Conservation (phyloP, 2,888 invertebrate genomes). For the Acrobasis consociella region DNA sequence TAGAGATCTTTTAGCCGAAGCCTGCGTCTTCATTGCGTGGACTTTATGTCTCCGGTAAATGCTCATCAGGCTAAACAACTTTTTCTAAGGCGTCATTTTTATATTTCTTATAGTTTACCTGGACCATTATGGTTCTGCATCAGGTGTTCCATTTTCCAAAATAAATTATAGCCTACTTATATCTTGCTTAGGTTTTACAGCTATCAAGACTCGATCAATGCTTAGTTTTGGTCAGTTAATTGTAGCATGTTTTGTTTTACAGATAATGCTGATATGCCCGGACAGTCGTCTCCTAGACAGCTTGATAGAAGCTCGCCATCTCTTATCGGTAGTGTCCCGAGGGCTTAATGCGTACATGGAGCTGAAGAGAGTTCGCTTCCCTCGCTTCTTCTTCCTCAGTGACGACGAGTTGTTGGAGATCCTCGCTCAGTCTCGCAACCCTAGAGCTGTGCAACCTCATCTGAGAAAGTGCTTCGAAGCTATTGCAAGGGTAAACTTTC, state of each 20-base stretch:
- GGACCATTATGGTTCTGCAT: too few species aligned
- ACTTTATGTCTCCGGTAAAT: too few species aligned
- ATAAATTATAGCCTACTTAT: too few species aligned
- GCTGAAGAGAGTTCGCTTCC: constrained; percentile 88
- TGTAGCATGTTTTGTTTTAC: constrained; percentile 15
- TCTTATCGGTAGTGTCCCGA: constrained; percentile 88
- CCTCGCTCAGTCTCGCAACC: constrained; percentile 90
- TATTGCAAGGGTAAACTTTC: constrained; percentile 81
- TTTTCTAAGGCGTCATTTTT: too few species aligned
- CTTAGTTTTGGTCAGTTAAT: too few species aligned
- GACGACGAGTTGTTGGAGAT: constrained; percentile 93
- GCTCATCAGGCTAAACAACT: too few species aligned
- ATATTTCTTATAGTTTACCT: too few species aligned
- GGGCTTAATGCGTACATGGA: constrained; percentile 91
- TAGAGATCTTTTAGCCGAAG: too few species aligned
- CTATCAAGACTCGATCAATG: too few species aligned
- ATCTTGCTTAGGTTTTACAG: too few species aligned
- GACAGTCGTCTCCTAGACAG: constrained; percentile 86
- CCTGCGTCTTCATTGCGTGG: too few species aligned
- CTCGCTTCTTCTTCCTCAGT: constrained; percentile 90
- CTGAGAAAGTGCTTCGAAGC: constrained; percentile 93
- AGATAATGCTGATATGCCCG: constrained; percentile 86
- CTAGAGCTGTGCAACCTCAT: constrained; percentile 90
- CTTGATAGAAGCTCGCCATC: constrained; percentile 86
- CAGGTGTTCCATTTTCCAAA: too few species aligned